Evolutionary conservation across 1,140 invertebrate genomes (phyloP), one percentile per base, ranked within the genome.

Genomic region (Anagrus nilaparvatae): DNA sequence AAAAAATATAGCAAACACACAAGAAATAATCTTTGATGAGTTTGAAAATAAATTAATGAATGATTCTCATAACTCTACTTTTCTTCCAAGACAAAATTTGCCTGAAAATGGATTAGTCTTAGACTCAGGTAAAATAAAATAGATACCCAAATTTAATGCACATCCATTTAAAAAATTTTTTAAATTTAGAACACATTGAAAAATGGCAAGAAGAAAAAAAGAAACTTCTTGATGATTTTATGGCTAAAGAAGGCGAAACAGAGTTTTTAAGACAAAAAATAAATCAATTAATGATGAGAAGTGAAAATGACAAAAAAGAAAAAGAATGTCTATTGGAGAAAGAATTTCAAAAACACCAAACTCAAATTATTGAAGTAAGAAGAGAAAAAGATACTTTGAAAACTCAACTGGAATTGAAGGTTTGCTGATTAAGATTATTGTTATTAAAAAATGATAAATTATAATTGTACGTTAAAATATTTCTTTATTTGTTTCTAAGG

Each of bases 241-340:
- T 52, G 47, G 49, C 54, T 5, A 65, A 65, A 44, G 50, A 62
- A 28, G 61, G 63, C 5, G 60, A 65, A 47, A 49, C 49, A 0
- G 48, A 48, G 24, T 63, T 58, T 50, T 36, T 65, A 3, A 39
- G 61, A 16, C 54, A 58, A 19, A 55, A 56, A 29, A 18, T 61
- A 4, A 54, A 56, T 14, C 58, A 57, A 39, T 45, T 48, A 13
- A 52, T 60, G 30, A 29, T 40, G 6, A 34, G 54, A 21, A 37
- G 53, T 10, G 53, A 59, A 13, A 54, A 56, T 32, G 52, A 56
- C 7, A 58, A 40, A 43, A 39, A 55, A 21, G 55, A 60, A 25
- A 56, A 58, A 16, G 46, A 46, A 7, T 43, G 45, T 23, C 40
- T 52, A 6, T 48, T 62, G 3, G 56, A 65, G 32, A 46, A 56